These are phyloP conservation scores for Gallinago undulata DNA, from an alignment of 2,113 vertebrate species.

Conservation along the genomic window DNA sequence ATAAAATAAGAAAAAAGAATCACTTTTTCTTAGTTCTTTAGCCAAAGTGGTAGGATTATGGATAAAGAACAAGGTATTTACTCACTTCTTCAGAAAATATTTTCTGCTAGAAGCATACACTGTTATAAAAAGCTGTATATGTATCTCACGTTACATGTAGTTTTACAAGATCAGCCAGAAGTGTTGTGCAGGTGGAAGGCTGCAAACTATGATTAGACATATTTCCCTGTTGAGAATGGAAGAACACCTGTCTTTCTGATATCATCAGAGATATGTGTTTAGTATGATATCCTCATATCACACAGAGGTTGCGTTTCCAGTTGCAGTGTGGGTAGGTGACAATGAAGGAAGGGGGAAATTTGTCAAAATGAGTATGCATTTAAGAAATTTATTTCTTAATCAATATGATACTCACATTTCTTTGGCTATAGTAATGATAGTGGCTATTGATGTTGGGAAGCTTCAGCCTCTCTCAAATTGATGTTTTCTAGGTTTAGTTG, in stretches of 20 bases:
- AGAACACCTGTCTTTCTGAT: neutral
- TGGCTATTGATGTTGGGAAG: neutral
- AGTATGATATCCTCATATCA: neutral
- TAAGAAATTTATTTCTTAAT: neutral
- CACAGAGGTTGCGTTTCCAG: neutral
- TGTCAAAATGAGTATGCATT: neutral
- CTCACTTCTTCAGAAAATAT: neutral
- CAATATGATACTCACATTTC: neutral
- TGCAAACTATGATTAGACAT: neutral
- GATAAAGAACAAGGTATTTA: neutral
- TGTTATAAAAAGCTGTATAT: neutral
- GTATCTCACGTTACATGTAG: neutral
- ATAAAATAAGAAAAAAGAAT: neutral
- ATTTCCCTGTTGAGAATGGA: neutral
- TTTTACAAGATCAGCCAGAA: neutral
- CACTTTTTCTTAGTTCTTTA: neutral
- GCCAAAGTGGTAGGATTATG: neutral
- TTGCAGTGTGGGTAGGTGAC: neutral
- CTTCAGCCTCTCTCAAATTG: neutral
- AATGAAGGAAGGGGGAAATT: neutral
- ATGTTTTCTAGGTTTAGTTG: conserved; percentile 10
- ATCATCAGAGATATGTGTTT: neutral
- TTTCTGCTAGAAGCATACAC: neutral
- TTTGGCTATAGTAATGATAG: neutral
- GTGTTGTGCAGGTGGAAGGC: neutral